These are phyloP conservation scores for Porites australiensis DNA, from an alignment of 64 coral and sea anemone species.

Conservation along the genomic window DNA sequence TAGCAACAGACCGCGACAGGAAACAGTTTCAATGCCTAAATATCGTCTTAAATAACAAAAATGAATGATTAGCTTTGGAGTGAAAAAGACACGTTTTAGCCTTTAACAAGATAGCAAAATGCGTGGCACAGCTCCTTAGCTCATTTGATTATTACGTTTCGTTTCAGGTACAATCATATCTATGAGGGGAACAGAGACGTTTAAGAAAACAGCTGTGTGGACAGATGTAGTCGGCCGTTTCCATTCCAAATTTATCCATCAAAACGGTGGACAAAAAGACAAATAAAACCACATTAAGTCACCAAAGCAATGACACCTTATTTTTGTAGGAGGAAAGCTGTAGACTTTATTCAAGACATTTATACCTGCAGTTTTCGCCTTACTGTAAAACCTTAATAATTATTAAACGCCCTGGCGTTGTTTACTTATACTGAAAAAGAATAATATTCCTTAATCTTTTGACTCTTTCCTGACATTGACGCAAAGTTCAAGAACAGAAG, in stretches of 20 bases:
- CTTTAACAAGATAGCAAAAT: too few species aligned
- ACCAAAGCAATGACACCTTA: too few species aligned
- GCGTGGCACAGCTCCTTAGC: too few species aligned
- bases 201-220: conserved; percentile 54
- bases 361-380: neutral
- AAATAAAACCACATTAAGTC: neutral
- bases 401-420: too few species aligned
- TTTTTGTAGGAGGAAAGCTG: neutral
- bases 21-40: too few species aligned
- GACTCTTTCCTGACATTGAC: neutral
- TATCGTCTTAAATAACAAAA: too few species aligned
- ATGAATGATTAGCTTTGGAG: too few species aligned
- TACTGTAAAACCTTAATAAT: too few species aligned
- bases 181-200: conserved; percentile 26
- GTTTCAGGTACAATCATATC: conserved; percentile 52
- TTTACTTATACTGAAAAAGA: neutral
- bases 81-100: too few species aligned
- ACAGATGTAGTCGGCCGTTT: conserved; percentile 25
- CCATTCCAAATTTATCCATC: neutral
- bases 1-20: too few species aligned
- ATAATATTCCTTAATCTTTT: neutral
- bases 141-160: neutral
- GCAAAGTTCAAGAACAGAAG: too few species aligned
- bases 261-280: neutral
- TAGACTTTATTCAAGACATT: neutral